Evolutionary conservation across 1,140 invertebrate species (phyloP).

Genomic region (Anastrepha ludens): DNA sequence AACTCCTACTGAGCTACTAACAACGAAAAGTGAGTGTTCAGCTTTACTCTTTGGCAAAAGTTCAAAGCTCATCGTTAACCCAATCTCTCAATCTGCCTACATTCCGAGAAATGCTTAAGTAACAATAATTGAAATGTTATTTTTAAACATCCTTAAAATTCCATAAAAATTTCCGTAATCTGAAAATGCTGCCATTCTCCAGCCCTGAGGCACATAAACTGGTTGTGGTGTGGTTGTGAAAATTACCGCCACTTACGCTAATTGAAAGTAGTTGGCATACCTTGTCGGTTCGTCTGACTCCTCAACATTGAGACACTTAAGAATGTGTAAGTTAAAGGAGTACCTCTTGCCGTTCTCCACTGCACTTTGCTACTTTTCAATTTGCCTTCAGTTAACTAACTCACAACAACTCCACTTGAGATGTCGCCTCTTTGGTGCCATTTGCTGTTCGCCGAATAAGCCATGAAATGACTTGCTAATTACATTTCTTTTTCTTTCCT

Average conservation of each 20-base stretch:
- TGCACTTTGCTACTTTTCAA: not conserved
- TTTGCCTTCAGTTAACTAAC: not conserved
- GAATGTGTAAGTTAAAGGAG: not conserved
- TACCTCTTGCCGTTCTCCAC: not conserved
- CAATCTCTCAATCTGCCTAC: not conserved
- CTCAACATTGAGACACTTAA: not conserved
- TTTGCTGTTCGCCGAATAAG: not conserved
- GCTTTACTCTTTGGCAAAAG: too few species aligned
- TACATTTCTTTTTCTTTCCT: not conserved
- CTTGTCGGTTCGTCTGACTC: not conserved
- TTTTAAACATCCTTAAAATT: not conserved
- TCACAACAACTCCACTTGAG: not conserved
- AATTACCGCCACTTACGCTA: not conserved
- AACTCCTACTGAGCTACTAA: too few species aligned
- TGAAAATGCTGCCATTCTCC: not conserved
- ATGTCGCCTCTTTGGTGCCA: not conserved
- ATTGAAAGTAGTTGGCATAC: not conserved
- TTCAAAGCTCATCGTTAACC: too few species aligned
- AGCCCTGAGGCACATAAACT: not conserved
- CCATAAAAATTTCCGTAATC: not conserved
- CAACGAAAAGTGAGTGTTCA: too few species aligned
- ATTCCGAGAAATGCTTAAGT: not conserved
- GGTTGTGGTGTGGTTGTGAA: not conserved
- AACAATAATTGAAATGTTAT: not conserved
- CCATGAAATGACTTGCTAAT: conserved; percentile 3